Evolutionary conservation across 2,888 invertebrate species (phyloP).

Genomic region (Apamea sordens): DNA sequence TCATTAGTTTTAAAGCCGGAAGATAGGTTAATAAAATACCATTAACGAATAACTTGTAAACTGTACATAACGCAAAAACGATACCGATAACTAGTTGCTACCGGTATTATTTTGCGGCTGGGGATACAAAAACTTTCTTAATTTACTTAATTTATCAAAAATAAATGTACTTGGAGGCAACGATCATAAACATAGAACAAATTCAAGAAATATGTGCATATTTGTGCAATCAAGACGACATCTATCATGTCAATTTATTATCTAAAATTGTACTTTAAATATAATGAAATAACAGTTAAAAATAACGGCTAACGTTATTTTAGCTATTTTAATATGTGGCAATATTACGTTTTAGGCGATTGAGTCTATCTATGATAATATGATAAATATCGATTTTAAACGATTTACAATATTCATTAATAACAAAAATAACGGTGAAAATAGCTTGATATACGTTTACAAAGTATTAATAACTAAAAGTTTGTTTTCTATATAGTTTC

Average conservation of each 20-base stretch:
- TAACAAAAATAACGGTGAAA: slow-evolving; percentile 62
- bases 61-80: neutral
- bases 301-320: slow-evolving; percentile 62
- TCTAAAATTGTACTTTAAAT: slow-evolving; percentile 64
- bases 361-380: slow-evolving; percentile 69
- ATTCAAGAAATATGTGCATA: slow-evolving; percentile 56
- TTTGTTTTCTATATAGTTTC: slow-evolving; percentile 66
- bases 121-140: neutral
- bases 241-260: slow-evolving; percentile 62
- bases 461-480: slow-evolving; percentile 68
- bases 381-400: slow-evolving; percentile 62
- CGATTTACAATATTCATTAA: slow-evolving; percentile 51
- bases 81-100: neutral
- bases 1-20: no score
- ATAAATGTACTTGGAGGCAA: slow-evolving; percentile 50
- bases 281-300: slow-evolving; percentile 64
- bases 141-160: slow-evolving; percentile 42
- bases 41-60: neutral
- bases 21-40: neutral
- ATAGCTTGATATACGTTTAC: slow-evolving; percentile 70
- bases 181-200: slow-evolving; percentile 32
- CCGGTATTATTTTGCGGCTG: neutral
- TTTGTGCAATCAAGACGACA: slow-evolving; percentile 64
- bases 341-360: slow-evolving; percentile 66
- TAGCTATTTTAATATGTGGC: slow-evolving; percentile 57